Conservation (phyloP, 2,888 invertebrate genomes). For the Epiperipatus broadwayi region DNA sequence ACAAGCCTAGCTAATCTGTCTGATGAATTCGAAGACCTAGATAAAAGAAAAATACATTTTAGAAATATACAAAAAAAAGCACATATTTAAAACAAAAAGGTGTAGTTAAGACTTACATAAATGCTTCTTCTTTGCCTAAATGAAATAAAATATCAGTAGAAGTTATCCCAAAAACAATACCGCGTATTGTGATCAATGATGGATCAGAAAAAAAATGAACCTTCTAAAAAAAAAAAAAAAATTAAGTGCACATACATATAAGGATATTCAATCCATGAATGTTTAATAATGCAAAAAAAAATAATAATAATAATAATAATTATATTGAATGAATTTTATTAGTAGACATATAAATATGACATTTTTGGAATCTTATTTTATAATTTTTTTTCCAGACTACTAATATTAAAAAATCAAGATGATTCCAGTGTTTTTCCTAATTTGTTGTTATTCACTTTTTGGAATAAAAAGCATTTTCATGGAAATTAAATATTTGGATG, state of each 20-base stretch:
- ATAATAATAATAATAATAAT: no score
- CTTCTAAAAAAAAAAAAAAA: constrained; percentile 20
- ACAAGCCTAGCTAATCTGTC: constrained; percentile 58
- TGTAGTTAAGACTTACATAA: constrained; percentile 36
- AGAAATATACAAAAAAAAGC: constrained; percentile 4
- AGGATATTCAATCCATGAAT: neutral
- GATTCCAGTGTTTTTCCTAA: no score
- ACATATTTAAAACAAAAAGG: constrained; percentile 13
- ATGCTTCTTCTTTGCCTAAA: constrained; percentile 55
- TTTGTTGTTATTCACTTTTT: no score
- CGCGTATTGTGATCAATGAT: constrained; percentile 51
- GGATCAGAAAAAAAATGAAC: constrained; percentile 56
- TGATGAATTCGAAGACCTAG: constrained; percentile 21
- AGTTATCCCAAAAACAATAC: constrained; percentile 54
- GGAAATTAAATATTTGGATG: no score
- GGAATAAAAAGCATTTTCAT: no score
- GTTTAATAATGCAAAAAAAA: no score
- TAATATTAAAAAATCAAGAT: no score
- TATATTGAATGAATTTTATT: no score
- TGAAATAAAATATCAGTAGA: constrained; percentile 66
- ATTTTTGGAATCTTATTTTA: no score
- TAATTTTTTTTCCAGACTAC: no score
- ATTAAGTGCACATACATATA: constrained; percentile 12
- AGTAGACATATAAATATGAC: no score
- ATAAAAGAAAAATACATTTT: constrained; percentile 9